Evolutionary conservation across 2,797 vertebrate species (phyloP).

Genomic region (Tauraco hartlaubi): DNA sequence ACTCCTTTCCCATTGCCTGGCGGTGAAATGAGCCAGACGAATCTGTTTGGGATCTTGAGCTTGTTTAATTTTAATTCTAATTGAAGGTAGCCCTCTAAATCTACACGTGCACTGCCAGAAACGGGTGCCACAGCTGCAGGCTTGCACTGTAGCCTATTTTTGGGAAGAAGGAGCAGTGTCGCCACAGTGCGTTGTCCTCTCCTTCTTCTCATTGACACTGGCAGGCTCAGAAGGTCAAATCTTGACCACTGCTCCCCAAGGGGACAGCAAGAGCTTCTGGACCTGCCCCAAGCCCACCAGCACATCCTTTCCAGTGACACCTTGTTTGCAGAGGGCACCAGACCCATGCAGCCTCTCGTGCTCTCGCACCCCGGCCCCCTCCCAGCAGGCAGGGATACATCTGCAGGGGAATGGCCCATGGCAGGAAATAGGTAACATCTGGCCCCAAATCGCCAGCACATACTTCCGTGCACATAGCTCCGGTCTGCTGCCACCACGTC

Average conservation of each 20-base stretch:
- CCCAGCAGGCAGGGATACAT: neutral
- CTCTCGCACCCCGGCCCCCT: rapidly evolving
- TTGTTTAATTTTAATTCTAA: neutral
- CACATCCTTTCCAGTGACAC: rapidly evolving
- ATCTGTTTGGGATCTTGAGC: neutral
- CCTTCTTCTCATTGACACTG: neutral
- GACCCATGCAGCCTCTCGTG: rapidly evolving
- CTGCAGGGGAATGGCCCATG: neutral
- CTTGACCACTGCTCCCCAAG: neutral
- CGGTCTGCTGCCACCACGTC: rapidly evolving
- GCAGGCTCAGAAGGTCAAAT: neutral
- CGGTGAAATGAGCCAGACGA: neutral
- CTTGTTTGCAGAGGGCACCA: neutral
- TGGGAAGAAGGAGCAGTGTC: neutral
- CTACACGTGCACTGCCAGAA: neutral
- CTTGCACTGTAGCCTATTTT: neutral
- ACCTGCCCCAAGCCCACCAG: neutral
- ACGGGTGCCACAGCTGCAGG: neutral
- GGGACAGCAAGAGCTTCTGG: neutral
- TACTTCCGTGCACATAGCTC: neutral
- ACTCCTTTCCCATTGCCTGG: neutral
- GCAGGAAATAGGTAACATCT: constrained; percentile 49
- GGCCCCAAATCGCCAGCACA: neutral
- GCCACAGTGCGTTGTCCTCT: rapidly evolving
- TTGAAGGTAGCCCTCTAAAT: neutral